phyloP scores from a whole-genome alignment of 2,888 invertebrate genomes.

The Heliconius erato region DNA sequence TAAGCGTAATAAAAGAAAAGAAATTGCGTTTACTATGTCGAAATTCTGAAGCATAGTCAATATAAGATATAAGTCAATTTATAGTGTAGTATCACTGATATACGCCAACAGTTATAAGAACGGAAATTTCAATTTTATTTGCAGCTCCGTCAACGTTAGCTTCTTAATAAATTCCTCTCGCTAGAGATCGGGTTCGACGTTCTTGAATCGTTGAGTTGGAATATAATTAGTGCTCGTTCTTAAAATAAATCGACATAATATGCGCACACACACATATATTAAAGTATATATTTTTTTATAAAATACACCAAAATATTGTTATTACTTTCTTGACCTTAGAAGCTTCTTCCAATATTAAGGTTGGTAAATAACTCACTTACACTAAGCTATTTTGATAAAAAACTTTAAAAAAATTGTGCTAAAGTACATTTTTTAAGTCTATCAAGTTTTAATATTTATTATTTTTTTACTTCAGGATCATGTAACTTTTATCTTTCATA shows the following conservation, averaged over 20 bases:
- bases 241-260: background rate
- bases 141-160: background rate
- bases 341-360: background rate
- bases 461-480: no score
- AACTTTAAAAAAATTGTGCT: no score
- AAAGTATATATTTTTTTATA: background rate
- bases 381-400: background rate
- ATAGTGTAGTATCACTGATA: conserved; percentile 7
- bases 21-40: background rate
- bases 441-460: no score
- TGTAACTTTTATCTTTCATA: no score
- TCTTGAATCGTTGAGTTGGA: background rate
- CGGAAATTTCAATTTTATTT: conserved; percentile 14
- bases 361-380: background rate
- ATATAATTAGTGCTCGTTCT: background rate
- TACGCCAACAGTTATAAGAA: conserved; percentile 2
- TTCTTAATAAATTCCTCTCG: conserved; percentile 5
- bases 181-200: background rate
- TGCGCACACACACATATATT: no score
- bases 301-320: background rate
- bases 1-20: no score
- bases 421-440: no score
- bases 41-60: background rate
- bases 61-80: background rate
- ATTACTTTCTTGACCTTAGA: background rate